Base-by-base conservation (phyloP, 2,113 vertebrate species). In the Morone saxatilis region DNA sequence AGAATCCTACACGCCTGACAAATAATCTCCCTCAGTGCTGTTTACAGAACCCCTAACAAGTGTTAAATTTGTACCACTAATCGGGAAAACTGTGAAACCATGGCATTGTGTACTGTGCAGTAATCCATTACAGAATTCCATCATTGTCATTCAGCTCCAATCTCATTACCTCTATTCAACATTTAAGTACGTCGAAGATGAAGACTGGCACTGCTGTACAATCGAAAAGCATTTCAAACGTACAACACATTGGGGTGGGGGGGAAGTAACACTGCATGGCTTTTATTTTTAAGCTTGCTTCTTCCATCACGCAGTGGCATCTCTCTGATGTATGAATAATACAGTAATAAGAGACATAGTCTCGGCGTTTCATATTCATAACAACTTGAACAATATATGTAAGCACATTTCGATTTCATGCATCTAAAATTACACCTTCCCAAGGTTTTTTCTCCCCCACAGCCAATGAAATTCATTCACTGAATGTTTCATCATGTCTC, bases 1-100 rank as follows among this genome's bases (percentile, higher is more conserved):
- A 70, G 72, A 92, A 88, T 83, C 73, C 78, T 53, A 63, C 72
- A 84, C 19, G 84, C 72, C 86, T 88, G 78, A 86, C 68, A 78
- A 88, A 88, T 89, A 88, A 84, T 87, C 86, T 87, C 68, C 79
- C 77, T 78, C 76, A 66, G 82, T 25, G 65, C 66, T 84, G 90
- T 94, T 94, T 92, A 88, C 87, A 88, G 65, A 86, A 89, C 12
- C 62, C 84, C 67, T 88, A 91, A 93, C 93, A 93, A 92, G 90
- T 93, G 89, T 93, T 93, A 94, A 88, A 94, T 94, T 91, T 94
- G 93, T 90, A 83, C 74, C 76, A 70, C 89, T 93, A 93, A 94
- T 93, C 90, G 72, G 87, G 57, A 54, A 78, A 91, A 89, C 80
- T 83, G 88, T 92, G 90, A 91, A 94, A 90, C 86, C 78, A 79